These are phyloP conservation scores for Clostera curtula DNA, from an alignment of 2,888 invertebrate genomes.

Conservation along the genomic window DNA sequence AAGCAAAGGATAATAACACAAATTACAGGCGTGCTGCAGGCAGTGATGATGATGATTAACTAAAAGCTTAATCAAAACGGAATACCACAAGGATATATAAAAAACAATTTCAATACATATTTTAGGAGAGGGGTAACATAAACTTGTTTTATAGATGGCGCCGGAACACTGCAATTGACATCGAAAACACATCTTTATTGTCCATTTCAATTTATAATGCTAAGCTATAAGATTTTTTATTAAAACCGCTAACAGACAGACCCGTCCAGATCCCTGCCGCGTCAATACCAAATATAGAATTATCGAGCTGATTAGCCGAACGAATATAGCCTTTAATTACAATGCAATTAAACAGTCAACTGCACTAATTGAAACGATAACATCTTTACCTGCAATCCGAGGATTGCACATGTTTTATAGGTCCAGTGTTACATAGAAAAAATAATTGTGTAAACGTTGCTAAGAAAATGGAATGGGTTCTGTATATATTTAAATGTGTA, in stretches of 20 bases:
- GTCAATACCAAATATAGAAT: slow-evolving; percentile 45
- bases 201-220: too few species aligned
- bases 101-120: too few species aligned
- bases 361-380: slow-evolving; percentile 50
- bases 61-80: too few species aligned
- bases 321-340: slow-evolving; percentile 54
- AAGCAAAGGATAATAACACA: too few species aligned
- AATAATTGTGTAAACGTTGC: slow-evolving; percentile 18
- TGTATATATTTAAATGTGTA: too few species aligned
- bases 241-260: slow-evolving; percentile 7
- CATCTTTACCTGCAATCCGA: slow-evolving; percentile 34
- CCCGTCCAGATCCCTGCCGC: slow-evolving; percentile 21
- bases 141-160: too few species aligned
- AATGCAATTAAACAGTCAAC: slow-evolving; percentile 47
- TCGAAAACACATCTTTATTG: too few species aligned
- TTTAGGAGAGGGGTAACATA: too few species aligned
- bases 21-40: too few species aligned
- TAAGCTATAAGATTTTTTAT: neutral
- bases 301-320: slow-evolving; percentile 35
- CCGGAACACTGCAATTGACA: too few species aligned
- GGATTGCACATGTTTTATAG: slow-evolving; percentile 34
- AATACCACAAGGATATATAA: too few species aligned
- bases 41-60: too few species aligned
- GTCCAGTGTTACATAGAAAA: slow-evolving; percentile 19
- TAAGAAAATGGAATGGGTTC: slow-evolving; percentile 11